Percentiles rank a stretch among this genome's conserved stretches.
Evolutionary conservation across 2,888 invertebrate genomes (phyloP).

Genomic region (Drosophila antonietae): DNA sequence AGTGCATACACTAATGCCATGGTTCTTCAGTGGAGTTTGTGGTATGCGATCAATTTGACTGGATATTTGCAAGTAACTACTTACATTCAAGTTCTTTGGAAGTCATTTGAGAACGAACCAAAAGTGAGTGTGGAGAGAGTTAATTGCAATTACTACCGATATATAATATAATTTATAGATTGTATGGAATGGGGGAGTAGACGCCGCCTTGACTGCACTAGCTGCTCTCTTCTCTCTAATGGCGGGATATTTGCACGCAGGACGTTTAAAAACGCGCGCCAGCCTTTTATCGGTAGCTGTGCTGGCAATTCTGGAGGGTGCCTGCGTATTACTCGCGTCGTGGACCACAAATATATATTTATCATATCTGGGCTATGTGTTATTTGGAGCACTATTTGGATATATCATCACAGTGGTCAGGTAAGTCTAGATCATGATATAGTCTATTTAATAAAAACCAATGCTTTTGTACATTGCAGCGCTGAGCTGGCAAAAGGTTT

Average conservation of each 20-base stretch:
- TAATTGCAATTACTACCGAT: not conserved
- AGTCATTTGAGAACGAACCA: slow-evolving; percentile 84
- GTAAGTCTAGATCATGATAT: slow-evolving; percentile 44
- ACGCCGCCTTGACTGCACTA: slow-evolving; percentile 89
- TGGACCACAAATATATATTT: slow-evolving; percentile 87
- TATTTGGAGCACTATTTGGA: slow-evolving; percentile 92
- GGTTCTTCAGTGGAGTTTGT: slow-evolving; percentile 90
- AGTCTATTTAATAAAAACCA: accelerated
- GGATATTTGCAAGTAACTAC: slow-evolving; percentile 89
- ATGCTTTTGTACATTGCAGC: slow-evolving; percentile 85
- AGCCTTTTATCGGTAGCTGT: slow-evolving; percentile 85
- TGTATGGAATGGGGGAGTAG: slow-evolving; percentile 91
- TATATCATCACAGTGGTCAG: slow-evolving; percentile 85
- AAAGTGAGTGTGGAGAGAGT: slow-evolving; percentile 59
- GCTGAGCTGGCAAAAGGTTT: slow-evolving; percentile 94
- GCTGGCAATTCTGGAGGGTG: slow-evolving; percentile 86
- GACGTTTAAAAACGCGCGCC: slow-evolving; percentile 78
- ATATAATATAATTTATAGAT: slow-evolving; percentile 51
- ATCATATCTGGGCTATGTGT: slow-evolving; percentile 91
- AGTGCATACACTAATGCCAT: slow-evolving; percentile 87
- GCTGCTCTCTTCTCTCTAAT: slow-evolving; percentile 87
- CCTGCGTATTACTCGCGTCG: slow-evolving; percentile 86
- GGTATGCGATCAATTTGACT: slow-evolving; percentile 90
- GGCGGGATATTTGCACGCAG: slow-evolving; percentile 85
- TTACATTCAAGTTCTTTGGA: slow-evolving; percentile 91